Percentiles rank a stretch among this genome's conserved stretches.
Evolutionary conservation across 2,888 invertebrate genomes (phyloP).

Genomic region (Scelioninae gen. 1): DNA sequence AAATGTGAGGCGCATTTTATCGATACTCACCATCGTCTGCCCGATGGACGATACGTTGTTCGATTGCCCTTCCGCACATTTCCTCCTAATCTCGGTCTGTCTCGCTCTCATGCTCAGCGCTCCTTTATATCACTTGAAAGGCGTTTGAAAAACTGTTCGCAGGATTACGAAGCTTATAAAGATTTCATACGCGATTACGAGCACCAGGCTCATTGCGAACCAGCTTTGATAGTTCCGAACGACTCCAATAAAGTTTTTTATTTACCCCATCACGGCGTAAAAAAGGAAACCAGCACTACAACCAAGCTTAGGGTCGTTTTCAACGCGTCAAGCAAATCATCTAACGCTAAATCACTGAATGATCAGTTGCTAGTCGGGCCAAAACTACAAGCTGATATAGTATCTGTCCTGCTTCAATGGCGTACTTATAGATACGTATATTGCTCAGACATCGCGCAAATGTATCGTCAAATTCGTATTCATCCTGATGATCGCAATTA

Average conservation of each 20-base stretch:
- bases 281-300: constrained; percentile 3
- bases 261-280: constrained; percentile 13
- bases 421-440: not conserved
- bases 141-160: too few species aligned
- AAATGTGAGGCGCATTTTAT: too few species aligned
- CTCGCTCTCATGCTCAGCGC: too few species aligned
- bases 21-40: too few species aligned
- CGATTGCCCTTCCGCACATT: not conserved
- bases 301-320: constrained; percentile 9
- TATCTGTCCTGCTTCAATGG: not conserved
- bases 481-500: not conserved
- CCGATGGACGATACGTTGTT: too few species aligned
- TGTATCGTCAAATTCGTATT: constrained; percentile 15
- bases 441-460: constrained; percentile 10
- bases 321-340: not conserved
- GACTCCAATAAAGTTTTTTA: not conserved
- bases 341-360: constrained; percentile 1
- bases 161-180: too few species aligned
- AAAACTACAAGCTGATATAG: constrained; percentile 2
- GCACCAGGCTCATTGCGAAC: too few species aligned
- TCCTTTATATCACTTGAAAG: too few species aligned
- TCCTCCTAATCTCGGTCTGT: too few species aligned
- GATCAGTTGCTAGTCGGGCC: not conserved
- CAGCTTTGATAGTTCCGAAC: not conserved
- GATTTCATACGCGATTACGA: too few species aligned